Evolutionary conservation across 1,140 invertebrate genomes (phyloP).

Genomic region (Eurosta solidaginis): DNA sequence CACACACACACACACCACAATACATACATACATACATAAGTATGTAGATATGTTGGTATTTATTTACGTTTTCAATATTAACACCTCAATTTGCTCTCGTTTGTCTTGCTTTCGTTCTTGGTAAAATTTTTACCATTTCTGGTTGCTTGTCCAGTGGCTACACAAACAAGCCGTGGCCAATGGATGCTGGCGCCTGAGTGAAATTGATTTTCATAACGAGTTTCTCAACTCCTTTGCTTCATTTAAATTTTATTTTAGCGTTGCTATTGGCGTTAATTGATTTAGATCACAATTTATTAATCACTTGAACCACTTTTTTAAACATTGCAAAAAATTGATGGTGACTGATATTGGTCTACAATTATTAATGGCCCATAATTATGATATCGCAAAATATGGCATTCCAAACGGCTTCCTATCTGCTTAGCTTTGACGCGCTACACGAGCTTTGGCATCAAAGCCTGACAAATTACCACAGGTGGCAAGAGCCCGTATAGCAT

Average conservation of each 20-base stretch:
- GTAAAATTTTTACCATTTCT: neutral
- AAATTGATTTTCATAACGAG: neutral
- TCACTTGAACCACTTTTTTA: neutral
- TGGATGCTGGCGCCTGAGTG: neutral
- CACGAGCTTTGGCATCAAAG: no score
- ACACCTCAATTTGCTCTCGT: neutral
- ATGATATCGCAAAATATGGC: no score
- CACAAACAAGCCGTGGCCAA: neutral
- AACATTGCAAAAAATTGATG: no score
- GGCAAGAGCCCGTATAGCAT: no score
- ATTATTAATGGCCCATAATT: no score
- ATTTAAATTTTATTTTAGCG: neutral
- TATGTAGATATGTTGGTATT: no score
- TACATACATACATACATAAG: no score
- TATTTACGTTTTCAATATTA: neutral
- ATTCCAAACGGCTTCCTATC: no score
- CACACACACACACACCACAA: no score
- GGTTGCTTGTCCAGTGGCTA: neutral
- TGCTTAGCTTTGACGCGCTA: no score
- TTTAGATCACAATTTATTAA: constrained; percentile 16
- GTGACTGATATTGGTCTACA: neutral
- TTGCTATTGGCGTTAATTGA: neutral
- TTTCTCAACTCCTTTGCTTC: neutral
- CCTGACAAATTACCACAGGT: no score
- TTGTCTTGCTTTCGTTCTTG: neutral